Evolutionary conservation across 2,113 vertebrate species (phyloP).

Genomic region (Aleadryas rufinucha): DNA sequence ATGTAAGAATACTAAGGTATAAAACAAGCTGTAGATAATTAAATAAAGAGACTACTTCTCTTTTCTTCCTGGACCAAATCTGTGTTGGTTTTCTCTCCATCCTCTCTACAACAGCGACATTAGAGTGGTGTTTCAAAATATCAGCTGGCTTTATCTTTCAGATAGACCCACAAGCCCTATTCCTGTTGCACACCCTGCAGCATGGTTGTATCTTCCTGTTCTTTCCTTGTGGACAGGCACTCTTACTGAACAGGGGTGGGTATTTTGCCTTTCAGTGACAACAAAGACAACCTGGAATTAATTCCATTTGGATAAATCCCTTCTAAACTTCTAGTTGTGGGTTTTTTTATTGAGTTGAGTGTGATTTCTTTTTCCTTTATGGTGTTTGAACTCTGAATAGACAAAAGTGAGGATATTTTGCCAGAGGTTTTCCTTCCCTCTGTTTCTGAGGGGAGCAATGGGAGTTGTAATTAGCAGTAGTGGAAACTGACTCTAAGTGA

Average conservation of each 20-base stretch:
- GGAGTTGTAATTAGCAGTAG: slow-evolving; percentile 47
- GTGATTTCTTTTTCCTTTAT: neutral
- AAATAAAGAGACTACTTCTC: too few species aligned
- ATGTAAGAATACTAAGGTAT: too few species aligned
- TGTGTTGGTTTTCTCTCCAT: too few species aligned
- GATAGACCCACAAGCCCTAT: neutral
- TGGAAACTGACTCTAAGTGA: slow-evolving; percentile 21
- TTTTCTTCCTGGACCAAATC: too few species aligned
- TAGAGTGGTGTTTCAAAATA: neutral
- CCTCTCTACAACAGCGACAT: too few species aligned
- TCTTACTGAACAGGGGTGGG: neutral
- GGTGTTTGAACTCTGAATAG: neutral
- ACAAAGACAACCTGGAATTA: neutral
- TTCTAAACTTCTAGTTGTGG: neutral
- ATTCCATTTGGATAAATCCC: neutral
- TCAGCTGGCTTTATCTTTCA: neutral
- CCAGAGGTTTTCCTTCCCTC: neutral
- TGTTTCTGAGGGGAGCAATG: neutral
- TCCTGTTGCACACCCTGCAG: neutral
- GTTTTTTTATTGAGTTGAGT: neutral
- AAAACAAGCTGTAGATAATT: too few species aligned
- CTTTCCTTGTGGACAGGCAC: neutral
- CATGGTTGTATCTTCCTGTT: neutral
- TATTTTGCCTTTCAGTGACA: neutral
- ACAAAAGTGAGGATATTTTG: neutral